Percentiles rank a stretch among this genome's conserved stretches.
Conservation (phyloP, 1,140 invertebrate species). For the Vanessa atalanta region DNA sequence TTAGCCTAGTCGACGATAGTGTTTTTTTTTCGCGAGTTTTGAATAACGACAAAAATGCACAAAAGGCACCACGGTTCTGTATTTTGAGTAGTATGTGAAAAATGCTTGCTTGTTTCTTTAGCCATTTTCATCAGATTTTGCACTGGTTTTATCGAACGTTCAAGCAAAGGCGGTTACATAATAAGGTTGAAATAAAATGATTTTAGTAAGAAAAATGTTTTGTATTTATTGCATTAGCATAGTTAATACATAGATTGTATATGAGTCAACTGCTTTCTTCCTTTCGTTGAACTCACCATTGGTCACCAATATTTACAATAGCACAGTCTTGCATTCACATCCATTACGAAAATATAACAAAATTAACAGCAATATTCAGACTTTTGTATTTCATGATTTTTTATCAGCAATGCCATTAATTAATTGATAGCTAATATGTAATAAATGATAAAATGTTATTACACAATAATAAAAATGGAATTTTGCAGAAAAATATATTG, state of each 20-base stretch:
- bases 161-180: neutral
- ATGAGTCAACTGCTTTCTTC: slow-evolving; percentile 8
- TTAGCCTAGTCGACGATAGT: too few species aligned
- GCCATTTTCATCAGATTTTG: too few species aligned
- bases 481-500: neutral
- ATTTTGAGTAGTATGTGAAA: too few species aligned
- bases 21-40: too few species aligned
- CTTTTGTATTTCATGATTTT: neutral
- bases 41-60: too few species aligned
- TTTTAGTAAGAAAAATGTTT: slow-evolving; percentile 12
- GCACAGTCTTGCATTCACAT: neutral
- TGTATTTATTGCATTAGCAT: slow-evolving; percentile 14
- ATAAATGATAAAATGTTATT: neutral
- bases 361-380: neutral
- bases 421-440: neutral
- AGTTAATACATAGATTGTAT: slow-evolving; percentile 16
- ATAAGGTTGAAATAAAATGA: neutral
- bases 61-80: too few species aligned
- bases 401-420: slow-evolving; percentile 8
- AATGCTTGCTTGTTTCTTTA: too few species aligned
- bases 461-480: neutral
- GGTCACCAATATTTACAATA: slow-evolving; percentile 15
- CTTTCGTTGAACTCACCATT: neutral
- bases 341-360: slow-evolving; percentile 8
- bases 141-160: too few species aligned